Evolutionary conservation across 2,888 invertebrate genomes (phyloP), one percentile per base, ranked within the genome.

Genomic region (Parnassius smintheus): DNA sequence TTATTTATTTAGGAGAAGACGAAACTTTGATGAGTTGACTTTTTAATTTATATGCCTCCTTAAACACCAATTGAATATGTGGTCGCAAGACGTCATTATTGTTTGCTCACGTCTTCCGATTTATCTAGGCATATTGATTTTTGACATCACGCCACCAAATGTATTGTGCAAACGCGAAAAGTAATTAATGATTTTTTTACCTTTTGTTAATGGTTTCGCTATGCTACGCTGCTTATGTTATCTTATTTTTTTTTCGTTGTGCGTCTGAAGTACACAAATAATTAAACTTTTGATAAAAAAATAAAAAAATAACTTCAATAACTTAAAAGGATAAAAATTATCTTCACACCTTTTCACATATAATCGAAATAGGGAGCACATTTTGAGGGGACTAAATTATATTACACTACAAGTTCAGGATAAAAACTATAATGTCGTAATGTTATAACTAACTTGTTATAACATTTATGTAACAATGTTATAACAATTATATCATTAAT

Each of bases 1-100:
- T 85, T 87, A 91, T 90, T 91, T 89, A 88, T 91, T 91, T 88
- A 88, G 91, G 89, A 86, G 82, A 90, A 88, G 85, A 85, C 83
- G 79, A 82, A 83, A 85, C 82, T 84, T 85, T 89, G 85, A 89
- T 85, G 88, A 86, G 85, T 85, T 85, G 81, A 86, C 83, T 89
- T 88, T 88, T 89, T 86, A 87, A 88, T 87, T 87, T 86, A 82
- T 84, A 82, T 81, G 75, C 72, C 78, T 76, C 80, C 76, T 82
- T 75, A 76, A 80, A 75, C 8, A 75, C 75, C 74, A 68, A 75
- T 77, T 70, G 73, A 68, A 74, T 77, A 75, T 72, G 72, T 68
- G 65, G 65, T 66, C 68, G 67, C 67, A 70, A 68, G 64, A 72
- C 75, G 72, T 76, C 75, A 75, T 68, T 69, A 72, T 65, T 84